A percentile compares a stretch with the other conserved stretches of the same genome.
phyloP scores from a whole-genome alignment of 2,888 invertebrate genomes.

The Napeogenes sylphis region DNA sequence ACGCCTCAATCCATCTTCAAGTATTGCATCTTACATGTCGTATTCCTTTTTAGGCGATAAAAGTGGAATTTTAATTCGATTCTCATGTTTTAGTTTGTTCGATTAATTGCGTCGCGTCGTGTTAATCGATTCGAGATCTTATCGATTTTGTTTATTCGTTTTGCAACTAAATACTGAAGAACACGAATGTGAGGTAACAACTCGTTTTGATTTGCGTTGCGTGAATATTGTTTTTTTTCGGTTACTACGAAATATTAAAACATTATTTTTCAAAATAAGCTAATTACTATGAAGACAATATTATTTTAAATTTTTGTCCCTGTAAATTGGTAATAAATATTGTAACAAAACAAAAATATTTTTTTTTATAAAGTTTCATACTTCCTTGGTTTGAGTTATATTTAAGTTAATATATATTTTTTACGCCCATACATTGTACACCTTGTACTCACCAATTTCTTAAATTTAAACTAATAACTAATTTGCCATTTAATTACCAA shows the following conservation, averaged over 20 bases:
- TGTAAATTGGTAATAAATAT: too few relatives aligned
- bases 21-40: slow-evolving; percentile 17
- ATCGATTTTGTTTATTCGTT: slow-evolving; percentile 19
- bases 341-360: too few relatives aligned
- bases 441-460: slow-evolving; percentile 25
- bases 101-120: slow-evolving; percentile 27
- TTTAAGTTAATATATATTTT: slow-evolving; percentile 38
- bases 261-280: too few relatives aligned
- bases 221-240: neutral
- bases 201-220: neutral
- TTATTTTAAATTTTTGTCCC: too few relatives aligned
- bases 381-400: slow-evolving; percentile 22
- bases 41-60: slow-evolving; percentile 27
- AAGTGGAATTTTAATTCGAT: slow-evolving; percentile 29
- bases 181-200: slow-evolving; percentile 1
- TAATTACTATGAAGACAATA: too few relatives aligned
- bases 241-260: slow-evolving; percentile 7
- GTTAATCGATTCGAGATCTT: slow-evolving; percentile 22
- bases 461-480: slow-evolving; percentile 2
- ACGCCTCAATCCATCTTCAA: slow-evolving; percentile 26
- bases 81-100: slow-evolving; percentile 26
- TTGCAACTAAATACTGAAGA: slow-evolving; percentile 16
- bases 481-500: neutral
- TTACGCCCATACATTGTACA: slow-evolving; percentile 30
- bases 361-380: slow-evolving; percentile 2